Conservation (phyloP, 30 jellyfish, hydroid and myxozoan species). For the Hydra vulgaris region DNA sequence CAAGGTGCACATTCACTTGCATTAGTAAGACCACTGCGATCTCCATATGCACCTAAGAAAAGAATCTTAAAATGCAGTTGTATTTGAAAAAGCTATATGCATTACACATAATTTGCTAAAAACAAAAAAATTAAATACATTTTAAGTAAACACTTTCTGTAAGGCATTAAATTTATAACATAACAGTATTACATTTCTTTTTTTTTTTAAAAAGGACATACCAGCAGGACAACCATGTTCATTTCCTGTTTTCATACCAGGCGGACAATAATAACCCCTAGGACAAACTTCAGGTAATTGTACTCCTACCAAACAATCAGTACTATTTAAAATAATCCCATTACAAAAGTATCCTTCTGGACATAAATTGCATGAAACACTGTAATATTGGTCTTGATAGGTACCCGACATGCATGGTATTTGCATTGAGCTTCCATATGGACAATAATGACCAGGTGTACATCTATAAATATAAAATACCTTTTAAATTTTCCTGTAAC, state of each 20-base stretch:
- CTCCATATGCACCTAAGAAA: constrained; percentile 72
- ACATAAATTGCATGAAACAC: constrained; percentile 49
- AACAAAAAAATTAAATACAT: no score
- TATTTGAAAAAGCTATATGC: not conserved
- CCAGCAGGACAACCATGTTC: constrained; percentile 91
- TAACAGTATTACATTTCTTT: not conserved
- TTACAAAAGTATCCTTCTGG: constrained; percentile 79
- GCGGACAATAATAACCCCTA: constrained; percentile 76
- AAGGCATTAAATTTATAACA: no score
- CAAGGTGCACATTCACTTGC: constrained; percentile 64
- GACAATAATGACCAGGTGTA: constrained; percentile 89
- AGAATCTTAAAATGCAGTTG: not conserved
- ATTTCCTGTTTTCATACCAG: constrained; percentile 54
- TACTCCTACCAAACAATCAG: constrained; percentile 55
- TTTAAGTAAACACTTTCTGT: no score
- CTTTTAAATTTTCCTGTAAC: not conserved
- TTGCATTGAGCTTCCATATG: constrained; percentile 67
- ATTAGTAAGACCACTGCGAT: constrained; percentile 38
- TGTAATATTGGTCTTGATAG: constrained; percentile 63
- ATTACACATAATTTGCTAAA: not conserved
- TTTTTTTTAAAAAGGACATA: not conserved
- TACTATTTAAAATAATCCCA: constrained; percentile 52
- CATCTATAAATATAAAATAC: constrained; percentile 28
- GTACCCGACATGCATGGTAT: constrained; percentile 78
- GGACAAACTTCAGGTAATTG: constrained; percentile 69